Base-by-base conservation (phyloP, 2,113 vertebrate genomes). In the Solenodon paradoxus region DNA sequence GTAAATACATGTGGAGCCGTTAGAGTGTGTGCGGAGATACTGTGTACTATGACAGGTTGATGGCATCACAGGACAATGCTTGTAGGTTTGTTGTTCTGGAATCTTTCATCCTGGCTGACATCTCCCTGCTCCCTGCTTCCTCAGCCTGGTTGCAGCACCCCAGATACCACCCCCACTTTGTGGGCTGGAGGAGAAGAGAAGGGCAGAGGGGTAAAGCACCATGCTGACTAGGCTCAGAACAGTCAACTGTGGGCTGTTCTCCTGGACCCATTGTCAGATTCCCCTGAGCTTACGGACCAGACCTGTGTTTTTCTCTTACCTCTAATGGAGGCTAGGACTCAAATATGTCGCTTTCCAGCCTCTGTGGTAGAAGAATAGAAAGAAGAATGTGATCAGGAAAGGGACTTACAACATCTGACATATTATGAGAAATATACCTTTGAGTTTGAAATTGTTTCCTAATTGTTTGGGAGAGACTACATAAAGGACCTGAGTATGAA, bases 1-100 rank as follows among this genome's bases (percentile, higher is more conserved):
- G 28, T 38, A 3, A 49, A 4, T 9, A 2, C 22, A 0, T 26
- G 42, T 24, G 42, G 9, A 59, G 6, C 1, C 61, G 0, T 0
- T 3, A 19, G 72, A 16, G 53, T 2, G 2, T 10, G 3, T 6
- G 4, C 26, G 0, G 5, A 16, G 45, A 2, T 9, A 45, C 20
- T 28, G 6, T 7, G 1, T 32, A 6, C 9, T 16, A 26, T 5
- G 74, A 47, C 26, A 3, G 66, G 19, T 3, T 10, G 53, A 6
- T 24, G 71, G 35, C 35, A 11, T 55, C 3, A n/a, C 3, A 2
- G 28, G 63, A 32, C 10, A 10, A 26, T 4, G 9, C 8, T 8
- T 5, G 2, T 0, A 6, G 51, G 30, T 3, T 0, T 4, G 0
- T 55, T 26, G 24, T 10, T 42, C 28, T 7, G 69, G 30, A 7